A percentile compares a stretch with the other conserved stretches of the same genome.
These are phyloP conservation scores for Choristoneura rosaceana DNA, from an alignment of 2,888 invertebrate species.

Conservation along the genomic window DNA sequence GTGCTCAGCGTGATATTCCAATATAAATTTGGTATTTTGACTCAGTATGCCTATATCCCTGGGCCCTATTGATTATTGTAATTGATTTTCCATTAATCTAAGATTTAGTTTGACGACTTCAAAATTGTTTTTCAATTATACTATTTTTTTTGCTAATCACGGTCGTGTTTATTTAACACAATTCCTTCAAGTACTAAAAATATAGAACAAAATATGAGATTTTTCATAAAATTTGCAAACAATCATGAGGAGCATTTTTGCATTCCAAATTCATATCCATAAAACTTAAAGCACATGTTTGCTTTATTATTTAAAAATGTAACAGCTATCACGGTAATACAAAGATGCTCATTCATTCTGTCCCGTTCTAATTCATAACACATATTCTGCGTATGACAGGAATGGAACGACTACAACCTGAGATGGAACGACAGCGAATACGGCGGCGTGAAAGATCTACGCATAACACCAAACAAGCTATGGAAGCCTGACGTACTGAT, in stretches of 20 bases:
- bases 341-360: not conserved
- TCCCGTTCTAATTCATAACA: conserved; percentile 54
- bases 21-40: not conserved
- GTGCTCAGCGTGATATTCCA: no score
- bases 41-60: no score
- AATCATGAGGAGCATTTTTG: not conserved
- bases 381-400: conserved; percentile 85
- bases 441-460: conserved; percentile 96
- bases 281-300: not conserved
- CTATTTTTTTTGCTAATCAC: not conserved
- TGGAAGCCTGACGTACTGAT: conserved; percentile 99
- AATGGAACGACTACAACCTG: conserved; percentile 99
- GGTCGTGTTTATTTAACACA: conserved; percentile 1
- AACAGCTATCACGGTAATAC: not conserved
- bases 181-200: not conserved
- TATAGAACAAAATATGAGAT: not conserved
- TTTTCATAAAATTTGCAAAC: not conserved
- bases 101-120: not conserved
- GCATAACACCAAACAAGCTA: conserved; percentile 97
- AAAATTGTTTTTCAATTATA: conserved; percentile 29
- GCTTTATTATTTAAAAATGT: not conserved
- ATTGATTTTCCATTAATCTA: not conserved
- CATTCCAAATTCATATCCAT: not conserved
- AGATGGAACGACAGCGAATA: conserved; percentile 98
- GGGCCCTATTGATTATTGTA: no score